Base-by-base conservation (phyloP, 2,888 invertebrate genomes). In the Tanaodytes sp. region DNA sequence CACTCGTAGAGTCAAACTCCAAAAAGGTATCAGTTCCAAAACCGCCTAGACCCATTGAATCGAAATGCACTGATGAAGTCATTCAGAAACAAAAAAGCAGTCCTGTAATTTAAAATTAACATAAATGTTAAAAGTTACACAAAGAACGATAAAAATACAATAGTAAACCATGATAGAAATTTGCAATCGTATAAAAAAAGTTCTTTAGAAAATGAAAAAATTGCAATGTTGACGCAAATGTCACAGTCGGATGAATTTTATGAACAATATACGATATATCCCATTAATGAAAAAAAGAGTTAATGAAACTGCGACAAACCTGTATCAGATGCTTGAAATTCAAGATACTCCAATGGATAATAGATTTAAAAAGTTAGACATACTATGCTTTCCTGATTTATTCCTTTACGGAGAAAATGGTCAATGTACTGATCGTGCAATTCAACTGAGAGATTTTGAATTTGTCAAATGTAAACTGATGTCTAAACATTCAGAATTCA, bases 401-500 rank as follows among this genome's bases (percentile, higher is more conserved):
- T 77, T 67, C 67, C 65, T 71, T 2, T 59, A 58, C 42, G 39
- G 39, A 3, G 16, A 15, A 15, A 39, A 39, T 39, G 39, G 39
- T 15, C 39, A 39, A 15, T 12, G 4, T 15, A 2, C 14, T 14
- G 15, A 39, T 15, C 39, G 39, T 2, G 2, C 15, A 2, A 39
- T 39, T 16, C 14, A 16, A 5, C 16, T 39, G 16, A 39, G 15
- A 5, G 39, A 39, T 39, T 39, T 39, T 39, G 39, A 39, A 39
- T 39, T 4, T 12, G 16, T 39, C 4, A 39, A 39, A 39, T 6
- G 15, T 15, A 39, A 9, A 39, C 12, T 39, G 5, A 39, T 76
- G 16, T 68, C 76, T 3, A 55, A 51, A 27, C 63, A 76, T 62
- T 33, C 73, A 23, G 42, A 58, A 36, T 79, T 76, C 65, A 40